Conservation (phyloP, 2,113 vertebrate genomes). For the Elaphurus davidianus region DNA sequence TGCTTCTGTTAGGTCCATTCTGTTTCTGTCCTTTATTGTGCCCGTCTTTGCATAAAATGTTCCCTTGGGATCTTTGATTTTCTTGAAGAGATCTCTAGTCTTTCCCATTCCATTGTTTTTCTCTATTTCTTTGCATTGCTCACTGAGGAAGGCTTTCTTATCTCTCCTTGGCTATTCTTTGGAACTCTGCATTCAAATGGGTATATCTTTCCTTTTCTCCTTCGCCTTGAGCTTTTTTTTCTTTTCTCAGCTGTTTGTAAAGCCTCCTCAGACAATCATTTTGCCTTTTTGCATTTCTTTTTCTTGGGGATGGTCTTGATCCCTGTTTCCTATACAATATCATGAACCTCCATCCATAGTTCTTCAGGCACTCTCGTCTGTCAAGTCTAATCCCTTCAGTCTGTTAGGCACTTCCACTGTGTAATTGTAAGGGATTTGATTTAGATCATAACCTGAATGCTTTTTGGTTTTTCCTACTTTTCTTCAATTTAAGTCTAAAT, state of each 20-base stretch:
- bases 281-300: neutral
- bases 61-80: neutral
- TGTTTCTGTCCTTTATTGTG: neutral
- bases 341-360: neutral
- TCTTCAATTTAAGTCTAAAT: neutral
- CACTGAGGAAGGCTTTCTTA: neutral
- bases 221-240: neutral
- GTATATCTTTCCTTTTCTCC: neutral
- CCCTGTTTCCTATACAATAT: neutral
- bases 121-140: neutral
- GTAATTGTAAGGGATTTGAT: neutral
- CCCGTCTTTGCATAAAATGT: neutral
- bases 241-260: neutral
- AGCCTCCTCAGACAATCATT: neutral
- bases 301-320: neutral
- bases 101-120: neutral
- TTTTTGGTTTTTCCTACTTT: neutral
- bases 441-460: neutral
- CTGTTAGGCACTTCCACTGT: neutral
- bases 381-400: neutral
- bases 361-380: neutral
- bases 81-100: neutral
- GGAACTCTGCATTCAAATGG: neutral
- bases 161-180: neutral
- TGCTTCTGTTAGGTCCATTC: neutral